Base-by-base conservation (phyloP, 2,113 vertebrate genomes). In the Azemiops feae region DNA sequence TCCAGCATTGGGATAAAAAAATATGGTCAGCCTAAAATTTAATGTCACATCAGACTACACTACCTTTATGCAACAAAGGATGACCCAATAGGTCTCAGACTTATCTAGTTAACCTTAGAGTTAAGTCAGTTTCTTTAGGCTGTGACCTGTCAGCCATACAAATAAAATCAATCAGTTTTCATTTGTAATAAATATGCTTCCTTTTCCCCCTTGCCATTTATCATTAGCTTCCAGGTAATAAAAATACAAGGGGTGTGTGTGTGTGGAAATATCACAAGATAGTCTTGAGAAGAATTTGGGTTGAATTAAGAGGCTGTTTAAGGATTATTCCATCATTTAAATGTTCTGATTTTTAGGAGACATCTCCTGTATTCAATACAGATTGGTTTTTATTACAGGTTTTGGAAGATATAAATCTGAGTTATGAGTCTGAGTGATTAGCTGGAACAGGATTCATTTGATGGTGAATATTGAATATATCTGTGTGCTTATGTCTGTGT, bases 391-490 rank as follows among this genome's bases (percentile, higher is more conserved):
- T 43, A 91, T 55, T 58, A 54, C n/a, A 50, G n/a, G n/a, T 14
- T 7, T n/a, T 27, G 86, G 53, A 91, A 64, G 57, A 58, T 86
- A 88, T 58, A 81, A 88, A 85, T 88, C 52, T 43, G n/a, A 81
- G 27, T 60, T 90, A 91, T 47, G 58, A 20, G 27, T 34, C 45
- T 47, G 57, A 34, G 39, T 47, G 85, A 93, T 57, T 87, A 93
- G 85, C 39, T 93, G 89, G 85, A 91, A 93, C 58, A 81, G 58
- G 22, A 69, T 58, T 30, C 45, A 27, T 91, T 58, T 85, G 45
- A 57, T 60, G 58, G 45, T 57, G 27, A 39, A 8, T 69, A 34
- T 18, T 57, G 27, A 39, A 9, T 69, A 69, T 69, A 14, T 69
- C 12, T 69, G 12, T 69, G 30, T 69, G 64, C 12, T 69, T 69